These are phyloP conservation scores for Epizoanthus ramosus DNA, from an alignment of 92 coral and sea anemone genomes.

Conservation along the genomic window DNA sequence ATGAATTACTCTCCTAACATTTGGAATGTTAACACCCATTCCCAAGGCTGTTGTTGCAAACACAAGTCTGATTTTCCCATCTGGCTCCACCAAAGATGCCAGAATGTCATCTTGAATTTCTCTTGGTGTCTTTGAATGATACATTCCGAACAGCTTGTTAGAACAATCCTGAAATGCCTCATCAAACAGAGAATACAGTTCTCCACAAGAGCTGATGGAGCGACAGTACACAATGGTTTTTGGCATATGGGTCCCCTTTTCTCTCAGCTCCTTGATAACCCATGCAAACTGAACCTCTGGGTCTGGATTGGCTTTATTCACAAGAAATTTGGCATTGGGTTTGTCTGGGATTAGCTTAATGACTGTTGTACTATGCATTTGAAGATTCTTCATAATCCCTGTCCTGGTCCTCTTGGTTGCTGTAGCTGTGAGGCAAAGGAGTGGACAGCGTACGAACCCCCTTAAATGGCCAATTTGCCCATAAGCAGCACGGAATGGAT, in stretches of 20 bases:
- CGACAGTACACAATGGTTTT: conserved; percentile 32
- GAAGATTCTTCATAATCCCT: conserved; percentile 14
- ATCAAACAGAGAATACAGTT: conserved; percentile 22
- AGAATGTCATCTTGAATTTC: conserved; percentile 44
- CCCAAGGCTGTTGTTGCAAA: conserved; percentile 59
- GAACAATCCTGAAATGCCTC: conserved; percentile 11
- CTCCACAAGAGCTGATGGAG: conserved; percentile 36
- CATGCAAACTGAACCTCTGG: neutral
- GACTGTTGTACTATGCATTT: conserved; percentile 18
- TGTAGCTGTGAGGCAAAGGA: conserved; percentile 46
- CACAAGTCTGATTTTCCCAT: conserved; percentile 48
- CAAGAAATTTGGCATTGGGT: neutral
- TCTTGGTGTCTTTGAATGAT: conserved; percentile 58
- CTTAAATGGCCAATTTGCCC: conserved; percentile 33
- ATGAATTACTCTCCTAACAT: conserved; percentile 23
- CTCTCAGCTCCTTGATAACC: conserved; percentile 5
- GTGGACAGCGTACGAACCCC: conserved; percentile 16
- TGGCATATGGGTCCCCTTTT: neutral
- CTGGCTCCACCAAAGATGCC: conserved; percentile 10
- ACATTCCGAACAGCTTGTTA: conserved; percentile 38
- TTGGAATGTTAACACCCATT: neutral
- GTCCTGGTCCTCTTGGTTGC: conserved; percentile 30
- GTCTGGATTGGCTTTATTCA: neutral
- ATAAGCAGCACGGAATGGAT: conserved; percentile 36
- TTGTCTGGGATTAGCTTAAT: conserved; percentile 37